Evolutionary conservation across 1,140 invertebrate genomes (phyloP).

Genomic region (Pogonomyrmex barbatus): DNA sequence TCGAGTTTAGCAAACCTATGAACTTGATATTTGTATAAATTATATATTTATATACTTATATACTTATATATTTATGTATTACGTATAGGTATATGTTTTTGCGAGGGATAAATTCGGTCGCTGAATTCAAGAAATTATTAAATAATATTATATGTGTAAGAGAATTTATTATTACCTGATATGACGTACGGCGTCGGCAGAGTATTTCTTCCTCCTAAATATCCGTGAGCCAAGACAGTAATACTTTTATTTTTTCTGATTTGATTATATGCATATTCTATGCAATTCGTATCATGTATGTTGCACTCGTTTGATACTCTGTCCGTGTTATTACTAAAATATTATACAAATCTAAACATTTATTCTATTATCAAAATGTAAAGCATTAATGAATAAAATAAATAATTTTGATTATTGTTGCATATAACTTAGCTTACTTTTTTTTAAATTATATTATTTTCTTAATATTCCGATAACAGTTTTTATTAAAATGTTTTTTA

Average conservation of each 20-base stretch:
- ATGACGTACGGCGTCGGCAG: background rate
- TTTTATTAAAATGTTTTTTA: too few relatives aligned
- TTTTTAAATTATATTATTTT: background rate
- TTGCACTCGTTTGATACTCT: background rate
- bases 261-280: background rate
- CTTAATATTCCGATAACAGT: background rate
- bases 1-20: too few relatives aligned
- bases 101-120: background rate
- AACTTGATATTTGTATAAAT: too few relatives aligned
- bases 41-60: too few relatives aligned
- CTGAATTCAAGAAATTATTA: background rate
- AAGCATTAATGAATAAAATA: background rate
- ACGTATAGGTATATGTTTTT: too few relatives aligned
- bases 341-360: background rate
- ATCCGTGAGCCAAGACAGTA: background rate
- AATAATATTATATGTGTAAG: background rate
- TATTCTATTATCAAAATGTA: background rate
- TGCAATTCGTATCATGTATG: conserved; percentile 1
- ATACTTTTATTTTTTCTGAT: background rate
- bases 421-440: background rate
- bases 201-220: background rate
- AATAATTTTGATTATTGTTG: background rate
- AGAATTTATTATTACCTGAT: conserved; percentile 10
- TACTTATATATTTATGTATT: too few relatives aligned
- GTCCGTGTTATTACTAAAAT: background rate